These are phyloP conservation scores for Crypturellus undulatus DNA, from an alignment of 2,113 vertebrate genomes.

Conservation along the genomic window DNA sequence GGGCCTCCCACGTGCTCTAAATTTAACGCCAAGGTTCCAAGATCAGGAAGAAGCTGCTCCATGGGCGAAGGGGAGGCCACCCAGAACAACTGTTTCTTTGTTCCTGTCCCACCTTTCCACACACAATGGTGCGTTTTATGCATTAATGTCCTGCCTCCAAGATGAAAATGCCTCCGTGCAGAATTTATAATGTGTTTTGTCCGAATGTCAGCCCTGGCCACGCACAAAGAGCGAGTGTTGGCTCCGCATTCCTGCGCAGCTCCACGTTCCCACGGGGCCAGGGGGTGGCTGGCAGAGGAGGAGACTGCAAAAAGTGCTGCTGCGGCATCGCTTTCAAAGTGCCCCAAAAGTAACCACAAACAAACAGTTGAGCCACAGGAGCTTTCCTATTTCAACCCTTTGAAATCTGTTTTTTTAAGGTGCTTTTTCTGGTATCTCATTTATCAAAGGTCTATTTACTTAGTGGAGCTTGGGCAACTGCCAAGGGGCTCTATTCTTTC, in stretches of 20 bases:
- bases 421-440: background rate
- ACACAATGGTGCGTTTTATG: constrained; percentile 51
- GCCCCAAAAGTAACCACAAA: background rate
- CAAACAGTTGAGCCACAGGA: background rate
- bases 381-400: background rate
- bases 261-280: background rate
- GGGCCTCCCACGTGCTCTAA: background rate
- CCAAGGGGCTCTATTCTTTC: background rate
- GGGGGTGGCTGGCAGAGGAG: background rate
- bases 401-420: constrained; percentile 22
- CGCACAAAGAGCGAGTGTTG: constrained; percentile 59
- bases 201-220: constrained; percentile 65
- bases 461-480: background rate
- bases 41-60: background rate
- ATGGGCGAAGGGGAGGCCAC: background rate
- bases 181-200: constrained; percentile 54
- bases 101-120: constrained; percentile 29
- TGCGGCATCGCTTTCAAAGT: constrained; percentile 18
- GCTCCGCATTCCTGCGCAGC: constrained; percentile 52
- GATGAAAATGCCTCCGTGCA: constrained; percentile 67
- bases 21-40: background rate
- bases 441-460: background rate
- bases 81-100: constrained; percentile 3
- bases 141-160: background rate
- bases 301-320: background rate